Base-by-base conservation (phyloP, 2,888 invertebrate genomes). In the Volucella inflata region DNA sequence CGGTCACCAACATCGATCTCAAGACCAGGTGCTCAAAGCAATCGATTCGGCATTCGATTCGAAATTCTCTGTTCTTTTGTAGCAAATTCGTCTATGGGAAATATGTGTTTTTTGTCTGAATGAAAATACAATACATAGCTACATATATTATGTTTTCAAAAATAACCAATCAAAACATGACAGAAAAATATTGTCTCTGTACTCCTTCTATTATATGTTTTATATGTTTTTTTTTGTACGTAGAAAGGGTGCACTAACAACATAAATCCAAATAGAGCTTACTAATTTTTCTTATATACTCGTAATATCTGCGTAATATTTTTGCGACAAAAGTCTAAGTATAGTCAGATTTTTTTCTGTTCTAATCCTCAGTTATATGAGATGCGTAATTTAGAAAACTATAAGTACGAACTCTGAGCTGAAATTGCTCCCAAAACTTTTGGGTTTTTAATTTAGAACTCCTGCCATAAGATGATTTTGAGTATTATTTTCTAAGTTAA, bases 21-120 rank as follows among this genome's bases (percentile, higher is more conserved):
- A 59, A 67, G 30, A 62, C 80, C 67, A 85, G 85, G 85, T 85
- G 80, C 81, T 81, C 51, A 59, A 65, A 51, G 16, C 65, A 55
- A 38, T 40, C 30, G 30, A 30, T 30, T 30, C 44, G 42, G 64
- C 68, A 60, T 30, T 70, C 64, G 46, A 71, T 75, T 57, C 78
- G 53, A 80, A 50, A 76, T 64, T 30, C 30, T 75, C 75, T 83
- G 68, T 80, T 71, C 65, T 79, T 64, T 75, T 64, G 70, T 78
- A 71, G 70, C 57, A 50, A 51, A 62, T 42, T 62, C 62, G 60
- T 72, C 14, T 59, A 17, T 59, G 59, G 42, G 42, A 10, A 17
- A 42, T 42, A 30, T 60, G 44, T 71, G 46, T 57, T 8, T 53
- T 55, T 11, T 40, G 38, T 71, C 40, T 42, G 59, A n/a, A 70